A percentile compares a stretch with the other conserved stretches of the same genome.
Evolutionary conservation across 2,113 vertebrate genomes (phyloP).

Genomic region (Haliaeetus leucogaster): DNA sequence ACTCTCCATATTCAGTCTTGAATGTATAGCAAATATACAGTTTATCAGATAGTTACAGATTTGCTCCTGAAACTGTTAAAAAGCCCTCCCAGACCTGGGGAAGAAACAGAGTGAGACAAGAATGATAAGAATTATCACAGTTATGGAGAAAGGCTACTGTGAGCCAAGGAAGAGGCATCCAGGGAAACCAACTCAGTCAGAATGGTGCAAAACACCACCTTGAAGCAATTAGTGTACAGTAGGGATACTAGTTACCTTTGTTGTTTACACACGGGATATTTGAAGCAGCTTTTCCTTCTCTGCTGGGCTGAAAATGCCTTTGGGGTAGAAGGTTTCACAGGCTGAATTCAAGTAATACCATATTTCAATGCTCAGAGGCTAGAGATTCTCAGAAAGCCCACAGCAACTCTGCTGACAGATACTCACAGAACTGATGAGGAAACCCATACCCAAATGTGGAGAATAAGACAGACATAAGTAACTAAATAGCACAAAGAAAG

Average conservation of each 20-base stretch:
- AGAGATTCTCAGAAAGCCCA: neutral
- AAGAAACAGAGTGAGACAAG: neutral
- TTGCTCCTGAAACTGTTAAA: neutral
- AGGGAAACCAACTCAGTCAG: neutral
- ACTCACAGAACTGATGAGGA: neutral
- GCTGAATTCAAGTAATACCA: neutral
- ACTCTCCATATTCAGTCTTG: neutral
- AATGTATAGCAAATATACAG: neutral
- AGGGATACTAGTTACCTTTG: neutral
- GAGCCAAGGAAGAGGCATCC: neutral
- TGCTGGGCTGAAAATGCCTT: neutral
- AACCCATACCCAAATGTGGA: neutral
- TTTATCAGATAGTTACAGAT: neutral
- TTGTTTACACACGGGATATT: neutral
- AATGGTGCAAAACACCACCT: neutral
- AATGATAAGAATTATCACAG: neutral
- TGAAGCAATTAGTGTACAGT: neutral
- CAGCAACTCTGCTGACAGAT: neutral
- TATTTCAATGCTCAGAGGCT: neutral
- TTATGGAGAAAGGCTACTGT: neutral
- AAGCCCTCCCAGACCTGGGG: neutral
- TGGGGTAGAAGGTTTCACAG: neutral
- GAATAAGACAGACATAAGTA: neutral
- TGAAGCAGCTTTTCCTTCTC: neutral
- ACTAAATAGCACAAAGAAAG: neutral